Base-by-base conservation (phyloP, 2,888 invertebrate species). In the Melieria crassipennis region DNA sequence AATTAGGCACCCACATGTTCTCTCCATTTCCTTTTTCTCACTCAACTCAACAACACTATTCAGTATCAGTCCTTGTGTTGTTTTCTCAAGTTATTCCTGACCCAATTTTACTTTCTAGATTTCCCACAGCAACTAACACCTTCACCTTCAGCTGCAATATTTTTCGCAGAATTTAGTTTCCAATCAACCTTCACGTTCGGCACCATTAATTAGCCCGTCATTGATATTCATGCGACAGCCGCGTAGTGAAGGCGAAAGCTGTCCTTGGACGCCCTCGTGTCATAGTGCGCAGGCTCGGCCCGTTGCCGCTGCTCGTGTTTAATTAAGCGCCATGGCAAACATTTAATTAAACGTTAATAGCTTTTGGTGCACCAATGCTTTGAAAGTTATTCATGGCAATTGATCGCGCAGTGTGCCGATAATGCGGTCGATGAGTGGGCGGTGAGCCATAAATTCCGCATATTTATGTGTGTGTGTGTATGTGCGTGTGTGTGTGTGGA, bases 341-440 rank as follows among this genome's bases (percentile, higher is more conserved):
- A 67, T 67, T 67, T 67, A 60, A 67, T 60, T 60, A 67, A 60
- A 60, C 67, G 67, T 50, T 60, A 67, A 67, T 67, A 67, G 67
- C 42, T 56, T 30, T 30, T 30, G 30, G 30, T 30, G 30, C 30
- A 30, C 30, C 30, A 30, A 30, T 30, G 2, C 30, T 30, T 30
- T 30, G 30, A 30, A 30, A 30, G 30, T 30, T 30, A 30, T 30
- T 56, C 65, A 45, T 43, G 13, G 55, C 43, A 50, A 52, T 55
- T 30, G 64, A 50, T 50, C 55, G 45, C 42, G 52, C 64, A 65
- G 52, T 55, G 43, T 43, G 50, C 56, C 56, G 65, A 10, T 42
- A 55, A 65, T 55, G 55, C 56, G 56, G 46, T 4, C 45, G 57
- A 4, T 56, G 46, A 56, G 55, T 7, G 46, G 45, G 10, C 11